phyloP scores from a whole-genome alignment of 1,140 invertebrate genomes.

The Pachypeltis micranthus region DNA sequence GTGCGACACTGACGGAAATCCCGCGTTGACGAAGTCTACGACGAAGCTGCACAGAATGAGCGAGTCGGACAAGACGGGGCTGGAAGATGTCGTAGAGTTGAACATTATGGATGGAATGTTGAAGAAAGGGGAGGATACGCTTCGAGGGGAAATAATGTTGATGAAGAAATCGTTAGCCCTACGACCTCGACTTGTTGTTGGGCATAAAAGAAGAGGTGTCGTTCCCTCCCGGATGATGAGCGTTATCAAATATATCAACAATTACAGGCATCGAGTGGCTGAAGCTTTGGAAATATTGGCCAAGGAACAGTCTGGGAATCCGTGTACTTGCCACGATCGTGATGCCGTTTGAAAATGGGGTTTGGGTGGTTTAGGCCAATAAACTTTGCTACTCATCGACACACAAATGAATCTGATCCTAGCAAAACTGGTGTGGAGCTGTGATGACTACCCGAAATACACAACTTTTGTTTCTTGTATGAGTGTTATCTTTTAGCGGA shows the following conservation, averaged over 20 bases:
- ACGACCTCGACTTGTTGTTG: background rate
- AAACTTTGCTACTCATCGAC: too few relatives aligned
- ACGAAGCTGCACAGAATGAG: too few relatives aligned
- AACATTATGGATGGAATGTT: background rate
- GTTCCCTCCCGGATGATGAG: background rate
- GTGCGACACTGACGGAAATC: background rate
- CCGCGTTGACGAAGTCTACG: too few relatives aligned
- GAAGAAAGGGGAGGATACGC: background rate
- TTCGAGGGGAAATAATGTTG: conserved; percentile 3
- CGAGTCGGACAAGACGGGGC: background rate
- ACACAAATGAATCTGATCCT: too few relatives aligned
- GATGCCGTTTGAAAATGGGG: too few relatives aligned
- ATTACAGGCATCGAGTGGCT: background rate
- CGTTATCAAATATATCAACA: conserved; percentile 31
- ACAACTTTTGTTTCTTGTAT: too few relatives aligned
- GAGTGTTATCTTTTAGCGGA: too few relatives aligned
- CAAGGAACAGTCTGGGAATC: background rate
- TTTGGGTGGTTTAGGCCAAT: too few relatives aligned
- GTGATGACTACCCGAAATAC: too few relatives aligned
- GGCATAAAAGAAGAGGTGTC: background rate
- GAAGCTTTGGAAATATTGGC: background rate
- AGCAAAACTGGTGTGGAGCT: too few relatives aligned
- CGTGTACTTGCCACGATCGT: background rate
- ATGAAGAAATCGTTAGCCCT: background rate
- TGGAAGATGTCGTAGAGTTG: background rate